phyloP scores from a whole-genome alignment of 2,888 invertebrate species.

The Plutella xylostella region DNA sequence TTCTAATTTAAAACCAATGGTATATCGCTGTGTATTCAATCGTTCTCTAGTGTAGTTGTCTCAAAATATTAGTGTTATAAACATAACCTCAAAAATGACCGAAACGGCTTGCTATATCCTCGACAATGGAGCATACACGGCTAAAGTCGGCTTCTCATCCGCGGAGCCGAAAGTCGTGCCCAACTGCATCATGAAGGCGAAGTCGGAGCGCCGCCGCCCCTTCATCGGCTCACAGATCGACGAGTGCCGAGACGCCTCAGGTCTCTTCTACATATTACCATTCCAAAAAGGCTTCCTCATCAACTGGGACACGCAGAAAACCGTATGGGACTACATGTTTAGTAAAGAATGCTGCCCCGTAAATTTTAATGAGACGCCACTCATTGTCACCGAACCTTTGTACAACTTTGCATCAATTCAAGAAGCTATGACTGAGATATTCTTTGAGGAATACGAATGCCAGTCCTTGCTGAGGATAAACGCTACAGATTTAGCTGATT shows the following conservation, averaged over 20 bases:
- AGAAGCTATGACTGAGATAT: conserved; percentile 94
- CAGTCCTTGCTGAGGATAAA: conserved; percentile 84
- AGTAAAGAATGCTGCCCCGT: conserved; percentile 86
- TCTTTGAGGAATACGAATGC: conserved; percentile 98
- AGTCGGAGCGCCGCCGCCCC: conserved; percentile 92
- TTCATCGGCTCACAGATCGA: conserved; percentile 95
- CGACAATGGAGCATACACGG: conserved; percentile 90
- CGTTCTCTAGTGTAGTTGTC: no score
- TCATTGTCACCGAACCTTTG: conserved; percentile 93
- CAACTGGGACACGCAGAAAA: conserved; percentile 97
- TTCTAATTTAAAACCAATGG: no score
- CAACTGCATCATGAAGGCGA: conserved; percentile 98
- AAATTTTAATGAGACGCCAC: conserved; percentile 79
- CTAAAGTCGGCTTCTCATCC: conserved; percentile 86
- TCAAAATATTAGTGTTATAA: no score
- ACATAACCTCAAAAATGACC: conserved; percentile 28
- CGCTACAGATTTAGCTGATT: conserved; percentile 83
- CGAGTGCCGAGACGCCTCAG: conserved; percentile 95
- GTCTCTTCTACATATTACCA: conserved; percentile 92
- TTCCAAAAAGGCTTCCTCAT: conserved; percentile 95
- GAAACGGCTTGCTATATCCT: conserved; percentile 73
- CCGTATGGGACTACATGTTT: conserved; percentile 96
- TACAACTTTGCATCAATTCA: conserved; percentile 94
- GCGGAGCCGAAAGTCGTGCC: conserved; percentile 82
- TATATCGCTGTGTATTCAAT: no score